phyloP scores from a whole-genome alignment of 2,888 invertebrate genomes.

The Nasonia oneida region DNA sequence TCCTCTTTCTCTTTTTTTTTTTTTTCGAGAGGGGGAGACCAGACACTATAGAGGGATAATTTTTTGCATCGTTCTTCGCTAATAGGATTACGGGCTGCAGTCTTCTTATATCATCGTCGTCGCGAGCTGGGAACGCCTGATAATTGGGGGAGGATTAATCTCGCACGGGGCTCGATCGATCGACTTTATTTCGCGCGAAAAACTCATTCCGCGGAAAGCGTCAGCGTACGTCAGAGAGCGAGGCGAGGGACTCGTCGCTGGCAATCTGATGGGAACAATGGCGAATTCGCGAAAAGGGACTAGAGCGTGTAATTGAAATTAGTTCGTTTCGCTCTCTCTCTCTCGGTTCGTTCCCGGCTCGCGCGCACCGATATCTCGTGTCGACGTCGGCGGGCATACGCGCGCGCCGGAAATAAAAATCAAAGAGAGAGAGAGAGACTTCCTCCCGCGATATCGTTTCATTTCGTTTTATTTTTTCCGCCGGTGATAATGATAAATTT shows the following conservation, averaged over 20 bases:
- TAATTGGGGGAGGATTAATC: too few relatives aligned
- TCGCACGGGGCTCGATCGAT: too few relatives aligned
- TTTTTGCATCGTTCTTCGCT: slow-evolving; percentile 1
- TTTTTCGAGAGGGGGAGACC: not conserved
- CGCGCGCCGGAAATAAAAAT: not conserved
- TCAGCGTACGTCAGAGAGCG: too few relatives aligned
- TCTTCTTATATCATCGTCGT: not conserved
- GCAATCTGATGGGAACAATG: not conserved
- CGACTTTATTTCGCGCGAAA: too few relatives aligned
- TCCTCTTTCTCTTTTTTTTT: not conserved
- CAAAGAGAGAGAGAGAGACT: not conserved
- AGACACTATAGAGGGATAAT: not conserved
- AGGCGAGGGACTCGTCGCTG: too few relatives aligned
- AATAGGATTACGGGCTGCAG: not conserved
- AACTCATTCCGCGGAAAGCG: too few relatives aligned
- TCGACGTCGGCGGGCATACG: not conserved
- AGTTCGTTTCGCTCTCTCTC: not conserved
- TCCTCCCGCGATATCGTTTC: not conserved
- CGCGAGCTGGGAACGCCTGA: not conserved
- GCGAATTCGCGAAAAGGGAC: not conserved
- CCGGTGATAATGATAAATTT: not conserved
- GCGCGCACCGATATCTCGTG: not conserved
- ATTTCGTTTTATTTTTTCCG: not conserved
- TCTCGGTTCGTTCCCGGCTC: not conserved
- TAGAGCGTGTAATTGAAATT: slow-evolving; percentile 10